Evolutionary conservation across 2,888 invertebrate species (phyloP), one percentile per base, ranked within the genome.

Genomic region (Leptopilina myrica): DNA sequence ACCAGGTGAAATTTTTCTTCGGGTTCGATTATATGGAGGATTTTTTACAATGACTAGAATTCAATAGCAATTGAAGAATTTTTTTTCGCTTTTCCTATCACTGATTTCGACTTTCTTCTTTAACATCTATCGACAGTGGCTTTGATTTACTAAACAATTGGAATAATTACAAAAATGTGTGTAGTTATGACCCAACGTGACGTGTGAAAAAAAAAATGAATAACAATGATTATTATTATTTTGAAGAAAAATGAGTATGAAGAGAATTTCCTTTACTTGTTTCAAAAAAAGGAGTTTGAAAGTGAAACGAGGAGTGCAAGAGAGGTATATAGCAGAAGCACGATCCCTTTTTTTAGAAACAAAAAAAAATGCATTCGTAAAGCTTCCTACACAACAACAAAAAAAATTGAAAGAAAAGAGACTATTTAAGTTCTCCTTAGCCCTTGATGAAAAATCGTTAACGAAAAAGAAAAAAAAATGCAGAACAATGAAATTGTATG

Each of bases 321-420:
- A 78, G 73, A 77, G 78, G 77, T 20, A 79, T 73, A 64, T 49
- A 76, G 65, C 78, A 82, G 65, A 83, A 82, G 81, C 82, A 84
- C 83, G 83, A 85, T 78, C 81, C 79, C 80, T 82, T 78, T 79
- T 33, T 33, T 33, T 33, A 33, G 33, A 33, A 80, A 20, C 20
- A 20, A 20, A 79, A 73, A 56, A 33, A 73, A 87, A 87, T 88
- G 85, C 87, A 87, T 87, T 86, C 82, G 84, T 82, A 83, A 85
- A 86, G 85, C 85, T 84, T 83, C 84, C 82, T 85, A 84, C 79
- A 76, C 49, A 49, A 78, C 49, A 49, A 49, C 9, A 49, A 49
- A 62, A 77, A 76, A 81, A 79, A 83, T 64, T 67, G 76, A 64
- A 76, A 81, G 81, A 77, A 80, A 81, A 81, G 78, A 77, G 83